phyloP scores from a whole-genome alignment of 2,113 vertebrate species.

The Lagopus leucura region DNA sequence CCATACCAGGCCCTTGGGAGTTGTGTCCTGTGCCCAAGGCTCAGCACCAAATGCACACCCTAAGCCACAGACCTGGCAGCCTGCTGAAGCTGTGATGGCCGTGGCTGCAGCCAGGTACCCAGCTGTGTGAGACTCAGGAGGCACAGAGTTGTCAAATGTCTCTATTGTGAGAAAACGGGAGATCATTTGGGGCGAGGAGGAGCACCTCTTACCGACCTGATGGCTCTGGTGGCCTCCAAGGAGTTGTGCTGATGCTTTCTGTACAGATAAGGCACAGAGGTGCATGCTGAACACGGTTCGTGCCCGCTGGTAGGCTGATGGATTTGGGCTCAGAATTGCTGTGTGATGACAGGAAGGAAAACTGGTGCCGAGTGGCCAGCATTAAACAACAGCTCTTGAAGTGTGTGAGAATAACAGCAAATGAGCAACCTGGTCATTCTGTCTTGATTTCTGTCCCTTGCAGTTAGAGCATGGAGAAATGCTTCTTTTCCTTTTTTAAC shows the following conservation, averaged over 20 bases:
- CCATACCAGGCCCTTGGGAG: neutral
- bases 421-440: neutral
- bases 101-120: too few species aligned
- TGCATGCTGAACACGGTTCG: fast-evolving
- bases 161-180: neutral
- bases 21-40: neutral
- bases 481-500: neutral
- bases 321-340: neutral
- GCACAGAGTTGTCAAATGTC: neutral
- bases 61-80: too few species aligned
- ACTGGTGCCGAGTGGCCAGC: neutral
- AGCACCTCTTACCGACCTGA: neutral
- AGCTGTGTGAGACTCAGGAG: too few species aligned
- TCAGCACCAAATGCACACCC: too few species aligned
- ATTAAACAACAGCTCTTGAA: neutral
- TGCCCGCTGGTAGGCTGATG: neutral
- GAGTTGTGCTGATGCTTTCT: neutral
- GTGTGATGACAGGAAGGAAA: neutral
- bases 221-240: neutral
- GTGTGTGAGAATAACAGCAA: neutral
- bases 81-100: too few species aligned
- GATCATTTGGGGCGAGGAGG: neutral
- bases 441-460: neutral
- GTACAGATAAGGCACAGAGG: neutral
- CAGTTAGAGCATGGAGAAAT: neutral